Evolutionary conservation across 1,140 invertebrate species (phyloP).

Genomic region (Zophobas morio): DNA sequence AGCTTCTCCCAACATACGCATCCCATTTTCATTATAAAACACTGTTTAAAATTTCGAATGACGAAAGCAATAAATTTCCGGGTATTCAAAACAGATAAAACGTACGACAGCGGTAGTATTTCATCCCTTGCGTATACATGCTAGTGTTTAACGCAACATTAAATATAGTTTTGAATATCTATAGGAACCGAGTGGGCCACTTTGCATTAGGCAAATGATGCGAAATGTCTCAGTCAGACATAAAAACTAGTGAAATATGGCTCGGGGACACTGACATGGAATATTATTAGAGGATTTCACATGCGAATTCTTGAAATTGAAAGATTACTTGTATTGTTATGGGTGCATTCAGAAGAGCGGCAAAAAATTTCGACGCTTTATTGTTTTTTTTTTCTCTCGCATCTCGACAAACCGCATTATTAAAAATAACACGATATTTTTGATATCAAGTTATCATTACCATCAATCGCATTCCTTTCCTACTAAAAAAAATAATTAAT

Average conservation of each 20-base stretch:
- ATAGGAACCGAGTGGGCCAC: slow-evolving; percentile 58
- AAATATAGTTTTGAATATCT: slow-evolving; percentile 62
- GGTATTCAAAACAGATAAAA: slow-evolving; percentile 40
- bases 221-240: slow-evolving; percentile 54
- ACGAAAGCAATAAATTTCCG: slow-evolving; percentile 22
- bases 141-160: slow-evolving; percentile 60
- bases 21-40: no score
- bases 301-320: slow-evolving; percentile 60
- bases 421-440: no score
- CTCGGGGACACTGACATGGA: slow-evolving; percentile 53
- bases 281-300: slow-evolving; percentile 60
- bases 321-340: slow-evolving; percentile 62
- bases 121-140: slow-evolving; percentile 36
- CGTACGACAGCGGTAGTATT: slow-evolving; percentile 27
- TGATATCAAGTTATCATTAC: no score
- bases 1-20: no score
- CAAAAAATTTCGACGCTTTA: slow-evolving; percentile 3
- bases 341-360: slow-evolving; percentile 45
- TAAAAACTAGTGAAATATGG: slow-evolving; percentile 61
- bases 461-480: no score
- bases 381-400: neutral
- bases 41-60: neutral
- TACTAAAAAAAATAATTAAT: no score
- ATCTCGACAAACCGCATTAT: no score
- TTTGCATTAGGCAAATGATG: slow-evolving; percentile 62